phyloP scores from a whole-genome alignment of 2,888 invertebrate genomes.

The Lycaena phlaeas region DNA sequence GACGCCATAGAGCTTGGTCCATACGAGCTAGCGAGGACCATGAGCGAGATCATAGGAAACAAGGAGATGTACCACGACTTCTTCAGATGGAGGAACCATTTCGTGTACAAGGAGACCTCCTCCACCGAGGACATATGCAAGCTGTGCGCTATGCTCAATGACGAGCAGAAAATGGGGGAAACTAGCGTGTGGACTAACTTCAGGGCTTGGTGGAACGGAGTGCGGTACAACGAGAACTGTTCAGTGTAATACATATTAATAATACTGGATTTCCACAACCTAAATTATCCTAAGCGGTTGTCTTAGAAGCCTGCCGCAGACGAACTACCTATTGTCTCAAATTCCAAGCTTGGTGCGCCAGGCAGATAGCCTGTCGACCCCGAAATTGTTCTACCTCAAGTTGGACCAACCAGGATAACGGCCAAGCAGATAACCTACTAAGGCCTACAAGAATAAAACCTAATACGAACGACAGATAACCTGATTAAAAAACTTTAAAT shows the following conservation, averaged over 20 bases:
- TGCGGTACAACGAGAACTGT: conserved; percentile 14
- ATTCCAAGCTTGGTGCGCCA: too few species aligned
- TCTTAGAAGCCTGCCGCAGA: too few species aligned
- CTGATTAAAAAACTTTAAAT: too few species aligned
- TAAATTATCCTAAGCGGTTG: background rate
- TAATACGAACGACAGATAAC: too few species aligned
- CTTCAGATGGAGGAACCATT: conserved; percentile 29
- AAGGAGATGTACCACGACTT: conserved; percentile 23
- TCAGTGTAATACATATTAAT: background rate
- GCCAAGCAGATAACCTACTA: too few species aligned
- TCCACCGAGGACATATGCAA: conserved; percentile 20
- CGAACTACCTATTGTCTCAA: too few species aligned
- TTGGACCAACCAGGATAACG: too few species aligned
- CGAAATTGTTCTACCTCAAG: too few species aligned
- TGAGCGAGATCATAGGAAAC: conserved; percentile 23
- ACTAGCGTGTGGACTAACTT: conserved; percentile 18
- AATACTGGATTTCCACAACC: background rate
- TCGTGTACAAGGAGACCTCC: conserved; percentile 17
- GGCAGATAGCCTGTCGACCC: too few species aligned
- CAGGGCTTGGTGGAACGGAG: conserved; percentile 21
- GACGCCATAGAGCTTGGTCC: conserved; percentile 25
- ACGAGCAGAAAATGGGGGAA: conserved; percentile 13
- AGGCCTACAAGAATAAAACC: too few species aligned
- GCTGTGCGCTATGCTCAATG: conserved; percentile 21
- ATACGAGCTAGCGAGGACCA: conserved; percentile 20